Evolutionary conservation across 2,888 invertebrate genomes (phyloP), one percentile per base, ranked within the genome.

Genomic region (Hypomecis atomaria): DNA sequence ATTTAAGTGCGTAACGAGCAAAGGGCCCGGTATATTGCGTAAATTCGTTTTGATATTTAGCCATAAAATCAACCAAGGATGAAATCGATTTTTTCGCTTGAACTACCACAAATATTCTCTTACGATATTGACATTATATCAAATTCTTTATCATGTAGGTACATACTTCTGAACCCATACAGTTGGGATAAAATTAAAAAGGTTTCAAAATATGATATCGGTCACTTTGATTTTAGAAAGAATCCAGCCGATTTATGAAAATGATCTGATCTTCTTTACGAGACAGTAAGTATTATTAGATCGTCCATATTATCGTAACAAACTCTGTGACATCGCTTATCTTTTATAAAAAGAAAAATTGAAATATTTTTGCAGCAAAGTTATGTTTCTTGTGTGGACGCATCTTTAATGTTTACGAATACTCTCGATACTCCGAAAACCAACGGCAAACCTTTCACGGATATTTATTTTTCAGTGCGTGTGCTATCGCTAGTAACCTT

Each of bases 81-180:
- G 73, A 82, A 87, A 84, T 81, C 67, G 72, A 82, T 84, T 85
- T 85, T 83, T 78, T 83, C 73, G 84, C 82, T 70, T 82, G 78
- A 80, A 72, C 65, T 69, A 69, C 52, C 68, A 72, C 71, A 70
- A 72, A 70, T 70, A 71, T 71, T 60, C 64, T 70, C 61, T 66
- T 69, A 65, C 59, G 63, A 50, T 63, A 62, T 60, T 59, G 55
- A 58, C 56, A 66, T 66, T 56, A 52, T 53, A 69, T 64, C 67
- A 62, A 64, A 59, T 48, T 50, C 37, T 59, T 23, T 40, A 4
- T 9, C 9, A 8, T 38, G 40, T 40, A 40, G 40, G 10, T 9
- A 33, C 45, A 38, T 61, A 62, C 42, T 43, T 59, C 10, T 36
- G 10, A 40, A 56, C 37, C 36, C 48, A 49, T 43, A 38, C 40